Base-by-base conservation (phyloP, 1,140 invertebrate genomes). In the Drosophila tropicalis region DNA sequence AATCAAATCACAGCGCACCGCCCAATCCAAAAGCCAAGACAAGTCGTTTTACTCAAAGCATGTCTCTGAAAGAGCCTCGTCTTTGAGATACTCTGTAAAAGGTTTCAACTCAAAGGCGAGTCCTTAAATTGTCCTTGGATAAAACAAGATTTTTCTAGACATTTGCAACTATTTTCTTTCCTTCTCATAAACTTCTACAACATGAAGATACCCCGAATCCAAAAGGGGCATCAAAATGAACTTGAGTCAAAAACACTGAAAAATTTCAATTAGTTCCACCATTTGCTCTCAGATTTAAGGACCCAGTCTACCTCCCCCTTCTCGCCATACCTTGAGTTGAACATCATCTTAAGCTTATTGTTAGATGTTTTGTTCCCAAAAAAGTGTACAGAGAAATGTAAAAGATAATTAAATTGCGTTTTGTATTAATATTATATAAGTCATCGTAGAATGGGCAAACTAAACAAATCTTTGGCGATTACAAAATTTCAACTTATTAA, bases 1-100 rank as follows among this genome's bases (percentile, higher is more conserved):
- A 90, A 89, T 89, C 85, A 89, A 89, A 90, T 90, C 81, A 76
- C 68, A 19, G 57, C 34, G 72, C 83, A 76, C 17, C 44, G 44
- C 44, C 44, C 44, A 51, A 51, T 51, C 15, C 44, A 19, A 47
- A 47, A 13, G 12, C 36, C 36, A 39, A 39, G 36, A 13, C 36
- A 39, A 39, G 36, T 13, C 36, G 12, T 39, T 13, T 39, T 12
- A 1, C 36, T 39, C 36, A 5, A 36, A 36, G 9, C 34, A 36
- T 0, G 12, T 2, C 10, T 39, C 36, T 4, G n/a, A 5, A 15
- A 44, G 40, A n/a, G n/a, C 15, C 10, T 44, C 41, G 41, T 15
- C 41, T 44, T 44, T 2, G 41, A n/a, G 15, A 47, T 47, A 47
- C 44, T 13, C 44, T 47, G 15, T 7, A 47, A 39, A 39, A 39